phyloP scores from a whole-genome alignment of 2,888 invertebrate genomes.

The Pollenia amentaria region DNA sequence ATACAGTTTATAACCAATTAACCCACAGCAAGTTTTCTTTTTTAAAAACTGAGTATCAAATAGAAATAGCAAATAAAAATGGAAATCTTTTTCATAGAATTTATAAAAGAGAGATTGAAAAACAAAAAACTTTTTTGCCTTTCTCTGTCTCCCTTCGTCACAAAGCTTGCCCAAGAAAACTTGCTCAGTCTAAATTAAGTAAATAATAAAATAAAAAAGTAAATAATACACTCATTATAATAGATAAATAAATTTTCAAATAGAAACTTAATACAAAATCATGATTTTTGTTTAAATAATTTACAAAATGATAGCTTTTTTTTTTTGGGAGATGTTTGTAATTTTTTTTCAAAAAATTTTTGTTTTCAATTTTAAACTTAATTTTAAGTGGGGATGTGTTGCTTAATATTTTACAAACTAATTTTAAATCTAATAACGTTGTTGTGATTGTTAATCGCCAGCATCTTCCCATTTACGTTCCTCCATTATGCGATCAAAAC shows the following conservation, averaged over 20 bases:
- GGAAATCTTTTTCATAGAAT: no score
- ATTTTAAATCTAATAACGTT: slow-evolving; percentile 70
- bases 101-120: no score
- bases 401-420: slow-evolving; percentile 61
- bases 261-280: slow-evolving; percentile 36
- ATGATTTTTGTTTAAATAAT: slow-evolving; percentile 47
- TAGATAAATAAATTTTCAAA: slow-evolving; percentile 45
- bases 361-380: slow-evolving; percentile 65
- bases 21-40: no score
- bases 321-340: slow-evolving; percentile 35
- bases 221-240: not conserved
- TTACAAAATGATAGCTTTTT: slow-evolving; percentile 63
- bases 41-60: no score
- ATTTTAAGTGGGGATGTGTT: slow-evolving; percentile 54
- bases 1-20: no score
- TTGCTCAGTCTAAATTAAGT: not conserved
- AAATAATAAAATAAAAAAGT: not conserved
- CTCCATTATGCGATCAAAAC: slow-evolving; percentile 97
- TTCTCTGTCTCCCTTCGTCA: no score
- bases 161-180: no score
- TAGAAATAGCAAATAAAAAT: no score
- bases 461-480: slow-evolving; percentile 94
- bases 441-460: slow-evolving; percentile 88
- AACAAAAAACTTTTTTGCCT: no score
- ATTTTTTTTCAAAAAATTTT: slow-evolving; percentile 46